Percentiles rank a stretch among this genome's conserved stretches.
Conservation (phyloP, 2,888 invertebrate genomes). For the Drosophila prostipennis region DNA sequence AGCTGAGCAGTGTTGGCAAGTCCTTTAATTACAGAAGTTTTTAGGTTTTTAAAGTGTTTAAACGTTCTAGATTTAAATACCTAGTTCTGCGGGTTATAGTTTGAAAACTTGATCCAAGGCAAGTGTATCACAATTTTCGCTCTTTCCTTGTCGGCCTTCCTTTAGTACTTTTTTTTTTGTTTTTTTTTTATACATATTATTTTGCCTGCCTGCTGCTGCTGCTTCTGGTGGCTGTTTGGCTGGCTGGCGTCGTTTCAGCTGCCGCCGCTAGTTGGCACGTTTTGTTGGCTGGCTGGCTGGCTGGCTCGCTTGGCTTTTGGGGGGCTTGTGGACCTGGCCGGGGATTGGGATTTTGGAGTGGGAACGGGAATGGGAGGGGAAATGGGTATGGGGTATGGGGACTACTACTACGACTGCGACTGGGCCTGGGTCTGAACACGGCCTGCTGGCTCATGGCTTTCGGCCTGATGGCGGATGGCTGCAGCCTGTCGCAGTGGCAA, state of each 20-base stretch:
- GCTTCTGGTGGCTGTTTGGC: constrained; percentile 29
- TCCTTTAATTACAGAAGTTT: too few species aligned
- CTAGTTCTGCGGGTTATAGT: neutral
- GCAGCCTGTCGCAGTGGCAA: constrained; percentile 68
- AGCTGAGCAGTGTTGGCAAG: neutral
- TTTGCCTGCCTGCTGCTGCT: constrained; percentile 55
- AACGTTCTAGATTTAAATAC: too few species aligned
- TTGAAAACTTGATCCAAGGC: neutral
- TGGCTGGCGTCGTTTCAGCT: constrained; percentile 52
- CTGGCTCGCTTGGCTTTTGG: constrained; percentile 63
- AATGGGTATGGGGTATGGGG: neutral
- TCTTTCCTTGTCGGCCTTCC: neutral
- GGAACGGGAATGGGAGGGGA: neutral
- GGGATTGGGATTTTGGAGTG: constrained; percentile 3
- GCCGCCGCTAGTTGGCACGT: constrained; percentile 71
- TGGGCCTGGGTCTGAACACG: constrained; percentile 58
- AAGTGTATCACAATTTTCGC: constrained; percentile 20
- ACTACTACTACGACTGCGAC: constrained; percentile 2
- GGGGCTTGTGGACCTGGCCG: constrained; percentile 50
- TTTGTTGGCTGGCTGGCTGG: constrained; percentile 57
- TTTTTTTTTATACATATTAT: constrained; percentile 30
- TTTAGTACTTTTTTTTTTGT: constrained; percentile 21
- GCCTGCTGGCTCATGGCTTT: constrained; percentile 39
- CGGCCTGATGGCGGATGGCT: constrained; percentile 43
- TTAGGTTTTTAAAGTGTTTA: too few species aligned